Conservation (phyloP, 2,888 invertebrate genomes). For the Dasypogon diadema region DNA sequence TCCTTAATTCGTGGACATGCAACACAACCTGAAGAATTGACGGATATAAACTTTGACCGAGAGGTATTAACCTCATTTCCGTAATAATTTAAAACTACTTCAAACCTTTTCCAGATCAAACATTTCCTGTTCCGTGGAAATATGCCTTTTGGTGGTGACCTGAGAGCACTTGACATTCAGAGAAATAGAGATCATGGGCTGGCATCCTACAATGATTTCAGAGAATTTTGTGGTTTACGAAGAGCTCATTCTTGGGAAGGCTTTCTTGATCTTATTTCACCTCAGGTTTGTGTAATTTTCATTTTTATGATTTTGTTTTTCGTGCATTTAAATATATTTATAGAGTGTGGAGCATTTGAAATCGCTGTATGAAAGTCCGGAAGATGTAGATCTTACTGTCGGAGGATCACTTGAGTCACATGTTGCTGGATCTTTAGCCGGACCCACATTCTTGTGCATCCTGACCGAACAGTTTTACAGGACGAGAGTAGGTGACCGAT, state of each 20-base stretch:
- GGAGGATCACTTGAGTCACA: constrained; percentile 85
- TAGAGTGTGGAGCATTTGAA: constrained; percentile 74
- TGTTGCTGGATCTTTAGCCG: constrained; percentile 81
- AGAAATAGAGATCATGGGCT: constrained; percentile 89
- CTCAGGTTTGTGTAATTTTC: constrained; percentile 68
- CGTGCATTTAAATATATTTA: background rate
- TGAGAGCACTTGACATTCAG: constrained; percentile 86
- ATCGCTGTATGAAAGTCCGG: constrained; percentile 76
- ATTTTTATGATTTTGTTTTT: too few species aligned
- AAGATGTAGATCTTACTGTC: constrained; percentile 89
- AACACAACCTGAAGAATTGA: constrained; percentile 80
- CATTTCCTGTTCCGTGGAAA: constrained; percentile 77
- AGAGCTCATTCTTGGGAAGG: constrained; percentile 78
- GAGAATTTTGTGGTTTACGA: constrained; percentile 81
- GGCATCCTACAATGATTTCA: constrained; percentile 81
- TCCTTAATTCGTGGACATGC: constrained; percentile 81
- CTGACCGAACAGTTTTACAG: constrained; percentile 88
- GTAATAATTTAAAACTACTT: background rate
- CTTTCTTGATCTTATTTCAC: constrained; percentile 76
- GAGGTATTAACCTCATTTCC: constrained; percentile 61
- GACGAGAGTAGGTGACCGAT: constrained; percentile 87
- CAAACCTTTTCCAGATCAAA: constrained; percentile 71
- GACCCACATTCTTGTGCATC: constrained; percentile 91
- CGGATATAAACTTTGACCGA: constrained; percentile 81
- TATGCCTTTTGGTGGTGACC: constrained; percentile 81